Conservation (phyloP, 2,797 vertebrate genomes). For the Xerus rutilus region DNA sequence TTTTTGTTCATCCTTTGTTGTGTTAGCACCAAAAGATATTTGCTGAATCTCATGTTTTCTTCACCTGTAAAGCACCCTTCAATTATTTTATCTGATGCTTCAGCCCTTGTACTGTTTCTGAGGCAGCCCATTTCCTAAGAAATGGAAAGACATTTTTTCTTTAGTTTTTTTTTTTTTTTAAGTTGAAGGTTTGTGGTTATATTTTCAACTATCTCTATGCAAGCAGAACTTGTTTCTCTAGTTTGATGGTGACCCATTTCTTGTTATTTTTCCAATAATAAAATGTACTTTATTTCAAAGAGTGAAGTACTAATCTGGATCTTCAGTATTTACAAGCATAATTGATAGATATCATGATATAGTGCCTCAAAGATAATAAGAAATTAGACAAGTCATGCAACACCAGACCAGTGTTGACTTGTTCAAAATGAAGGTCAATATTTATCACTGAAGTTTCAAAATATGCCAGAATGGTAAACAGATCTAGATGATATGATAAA, state of each 20-base stretch:
- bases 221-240: neutral
- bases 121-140: neutral
- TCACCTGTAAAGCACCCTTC: neutral
- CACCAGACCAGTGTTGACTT: neutral
- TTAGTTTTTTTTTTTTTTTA: neutral
- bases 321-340: neutral
- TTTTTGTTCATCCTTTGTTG: neutral
- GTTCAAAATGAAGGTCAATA: neutral
- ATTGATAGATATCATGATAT: neutral
- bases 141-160: neutral
- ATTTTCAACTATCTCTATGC: neutral
- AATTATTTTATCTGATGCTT: neutral
- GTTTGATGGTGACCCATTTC: neutral
- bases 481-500: neutral
- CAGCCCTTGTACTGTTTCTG: neutral
- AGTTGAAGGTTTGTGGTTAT: neutral
- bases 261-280: slow-evolving; percentile 17
- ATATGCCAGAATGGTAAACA: neutral
- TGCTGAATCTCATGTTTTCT: neutral
- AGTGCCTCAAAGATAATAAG: neutral
- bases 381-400: neutral
- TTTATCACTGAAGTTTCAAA: neutral
- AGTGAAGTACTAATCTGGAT: neutral
- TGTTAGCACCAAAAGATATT: neutral
- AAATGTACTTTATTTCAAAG: neutral